Evolutionary conservation across 1,140 invertebrate species (phyloP).

Genomic region (Drosophila sturtevanti): DNA sequence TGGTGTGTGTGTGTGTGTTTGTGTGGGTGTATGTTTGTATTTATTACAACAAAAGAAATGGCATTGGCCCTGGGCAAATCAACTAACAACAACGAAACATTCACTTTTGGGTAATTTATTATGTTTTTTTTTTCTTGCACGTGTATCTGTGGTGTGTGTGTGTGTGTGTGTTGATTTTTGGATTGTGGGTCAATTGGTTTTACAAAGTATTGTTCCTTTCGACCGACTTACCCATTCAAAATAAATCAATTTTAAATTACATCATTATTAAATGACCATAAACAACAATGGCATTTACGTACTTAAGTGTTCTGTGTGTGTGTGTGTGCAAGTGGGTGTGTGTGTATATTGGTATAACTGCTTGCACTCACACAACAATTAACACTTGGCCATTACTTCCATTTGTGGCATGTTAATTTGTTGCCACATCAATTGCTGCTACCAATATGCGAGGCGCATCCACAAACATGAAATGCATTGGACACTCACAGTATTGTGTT

Average conservation of each 20-base stretch:
- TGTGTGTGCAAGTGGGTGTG: conserved; percentile 16
- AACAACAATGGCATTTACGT: conserved; percentile 24
- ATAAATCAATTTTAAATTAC: conserved; percentile 70
- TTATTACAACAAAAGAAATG: conserved; percentile 44
- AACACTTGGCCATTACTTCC: conserved; percentile 81
- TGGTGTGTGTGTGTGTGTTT: conserved; percentile 6
- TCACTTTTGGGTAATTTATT: conserved; percentile 63
- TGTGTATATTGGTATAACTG: conserved; percentile 8
- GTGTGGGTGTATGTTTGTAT: conserved; percentile 17
- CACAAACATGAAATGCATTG: conserved; percentile 29
- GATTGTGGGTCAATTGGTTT: conserved; percentile 42
- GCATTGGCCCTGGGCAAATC: conserved; percentile 32
- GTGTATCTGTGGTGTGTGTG: not conserved
- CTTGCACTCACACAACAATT: conserved; percentile 70
- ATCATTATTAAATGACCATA: conserved; percentile 60
- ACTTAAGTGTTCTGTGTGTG: conserved; percentile 14
- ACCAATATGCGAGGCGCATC: conserved; percentile 71
- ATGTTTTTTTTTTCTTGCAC: conserved; percentile 39
- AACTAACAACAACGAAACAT: conserved; percentile 50
- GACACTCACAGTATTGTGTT: conserved; percentile 6
- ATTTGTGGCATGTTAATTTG: conserved; percentile 81
- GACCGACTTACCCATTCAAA: conserved; percentile 18
- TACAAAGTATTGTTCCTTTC: conserved; percentile 17
- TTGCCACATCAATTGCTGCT: conserved; percentile 79
- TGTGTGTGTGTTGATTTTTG: conserved; percentile 36